Percentiles rank a stretch among this genome's conserved stretches.
These are phyloP conservation scores for Myotis planiceps DNA, from an alignment of 2,797 vertebrate genomes.

Conservation along the genomic window DNA sequence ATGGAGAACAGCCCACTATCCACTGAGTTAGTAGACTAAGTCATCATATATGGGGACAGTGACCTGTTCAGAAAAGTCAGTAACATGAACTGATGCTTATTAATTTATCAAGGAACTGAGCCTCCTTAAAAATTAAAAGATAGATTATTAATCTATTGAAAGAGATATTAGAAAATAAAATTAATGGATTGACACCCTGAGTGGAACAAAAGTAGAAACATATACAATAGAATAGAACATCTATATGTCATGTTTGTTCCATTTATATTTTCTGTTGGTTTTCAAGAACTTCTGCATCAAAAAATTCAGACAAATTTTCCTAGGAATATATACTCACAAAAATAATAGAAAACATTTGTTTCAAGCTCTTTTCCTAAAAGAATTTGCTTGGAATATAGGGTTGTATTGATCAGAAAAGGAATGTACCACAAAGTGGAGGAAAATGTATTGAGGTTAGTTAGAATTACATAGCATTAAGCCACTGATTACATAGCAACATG, in stretches of 20 bases:
- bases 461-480: neutral
- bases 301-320: neutral
- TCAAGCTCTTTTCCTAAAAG: neutral
- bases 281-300: neutral
- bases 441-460: neutral
- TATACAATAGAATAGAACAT: neutral
- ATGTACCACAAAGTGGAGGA: neutral
- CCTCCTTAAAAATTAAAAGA: neutral
- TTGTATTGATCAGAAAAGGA: neutral
- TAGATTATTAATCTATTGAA: constrained; percentile 10
- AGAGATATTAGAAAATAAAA: constrained; percentile 40
- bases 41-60: constrained; percentile 48
- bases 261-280: neutral
- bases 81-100: constrained; percentile 46
- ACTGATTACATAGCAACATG: neutral
- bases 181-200: neutral
- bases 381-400: neutral
- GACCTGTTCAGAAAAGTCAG: constrained; percentile 69
- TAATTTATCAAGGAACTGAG: constrained; percentile 27
- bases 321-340: neutral
- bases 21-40: constrained; percentile 62
- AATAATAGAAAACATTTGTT: neutral
- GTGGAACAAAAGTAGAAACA: constrained; percentile 2
- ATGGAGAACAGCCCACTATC: constrained; percentile 66
- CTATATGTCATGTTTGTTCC: neutral